A percentile compares a stretch with the other conserved stretches of the same genome.
Conservation (phyloP, 2,113 vertebrate genomes). For the Arenaria interpres region DNA sequence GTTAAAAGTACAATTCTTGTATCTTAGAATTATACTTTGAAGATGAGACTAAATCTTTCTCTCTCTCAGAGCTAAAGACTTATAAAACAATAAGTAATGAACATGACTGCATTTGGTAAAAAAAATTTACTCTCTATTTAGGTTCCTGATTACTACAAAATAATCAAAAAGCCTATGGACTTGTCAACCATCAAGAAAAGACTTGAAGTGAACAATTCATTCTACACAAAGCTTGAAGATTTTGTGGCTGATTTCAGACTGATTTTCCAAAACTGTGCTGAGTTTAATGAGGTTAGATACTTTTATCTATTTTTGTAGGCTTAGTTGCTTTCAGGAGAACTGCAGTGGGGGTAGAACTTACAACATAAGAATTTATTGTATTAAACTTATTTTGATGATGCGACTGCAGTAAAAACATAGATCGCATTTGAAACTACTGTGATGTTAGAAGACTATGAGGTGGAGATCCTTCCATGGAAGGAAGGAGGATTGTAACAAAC, state of each 20-base stretch:
- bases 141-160: conserved; percentile 85
- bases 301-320: not conserved
- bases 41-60: not conserved
- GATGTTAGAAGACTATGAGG: not conserved
- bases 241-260: conserved; percentile 80
- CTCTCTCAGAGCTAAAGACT: not conserved
- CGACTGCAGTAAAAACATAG: not conserved
- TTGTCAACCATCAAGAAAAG: conserved; percentile 83
- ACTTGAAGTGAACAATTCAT: conserved; percentile 70
- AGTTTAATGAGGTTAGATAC: conserved; percentile 82
- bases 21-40: not conserved
- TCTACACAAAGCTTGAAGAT: conserved; percentile 78
- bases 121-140: not conserved
- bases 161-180: conserved; percentile 85
- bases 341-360: not conserved
- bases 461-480: not conserved
- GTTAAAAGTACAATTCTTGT: not conserved
- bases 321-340: not conserved
- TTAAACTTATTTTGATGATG: not conserved
- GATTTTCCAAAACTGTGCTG: conserved; percentile 83
- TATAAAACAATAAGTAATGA: not conserved
- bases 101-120: not conserved
- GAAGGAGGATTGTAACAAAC: not conserved
- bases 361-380: not conserved
- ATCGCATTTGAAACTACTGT: not conserved